Evolutionary conservation across 2,113 vertebrate genomes (phyloP), one percentile per base, ranked within the genome.

Genomic region (Tetrao urogallus): DNA sequence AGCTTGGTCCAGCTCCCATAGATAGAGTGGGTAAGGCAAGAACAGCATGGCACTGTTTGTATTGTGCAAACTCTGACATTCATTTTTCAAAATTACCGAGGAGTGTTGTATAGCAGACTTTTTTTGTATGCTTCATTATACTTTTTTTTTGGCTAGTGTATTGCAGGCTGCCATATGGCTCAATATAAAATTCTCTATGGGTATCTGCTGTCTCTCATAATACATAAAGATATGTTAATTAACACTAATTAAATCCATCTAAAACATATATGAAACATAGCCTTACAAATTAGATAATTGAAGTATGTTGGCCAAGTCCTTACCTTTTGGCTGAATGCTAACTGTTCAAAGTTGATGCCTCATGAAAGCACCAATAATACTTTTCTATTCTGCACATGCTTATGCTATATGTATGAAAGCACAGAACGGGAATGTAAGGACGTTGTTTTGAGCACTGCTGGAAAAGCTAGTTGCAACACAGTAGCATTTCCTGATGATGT

Each of bases 201-300:
- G 70, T 96, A 82, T 92, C 92, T 88, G 93, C 91, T 90, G 77
- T 80, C 86, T 93, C 92, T 93, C 92, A 90, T 94, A 93, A 95
- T 67, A 66, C 79, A 84, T 64, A 87, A 92, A 94, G 77, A 83
- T 83, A 91, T 57, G 76, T 67, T 88, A 81, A 69, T 82, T 94
- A 92, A 67, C 69, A 60, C 24, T 79, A 75, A 95, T 85, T 89
- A 61, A 88, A 86, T 93, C 86, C 82, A 60, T 93, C 84, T 74
- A 81, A 82, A 75, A 60, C 72, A 48, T 86, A 81, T 48, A 87
- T 61, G 84, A 93, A 84, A 93, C 20, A 43, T 71, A 57, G 32
- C 56, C 38, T 65, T 86, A 77, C 88, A 86, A 73, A 88, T 93
- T 73, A 93, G 93, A 63, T 89, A 79, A 87, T 58, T 90, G 36